These are phyloP conservation scores for Pogonus chalceus DNA, from an alignment of 1,140 invertebrate genomes.

Conservation along the genomic window DNA sequence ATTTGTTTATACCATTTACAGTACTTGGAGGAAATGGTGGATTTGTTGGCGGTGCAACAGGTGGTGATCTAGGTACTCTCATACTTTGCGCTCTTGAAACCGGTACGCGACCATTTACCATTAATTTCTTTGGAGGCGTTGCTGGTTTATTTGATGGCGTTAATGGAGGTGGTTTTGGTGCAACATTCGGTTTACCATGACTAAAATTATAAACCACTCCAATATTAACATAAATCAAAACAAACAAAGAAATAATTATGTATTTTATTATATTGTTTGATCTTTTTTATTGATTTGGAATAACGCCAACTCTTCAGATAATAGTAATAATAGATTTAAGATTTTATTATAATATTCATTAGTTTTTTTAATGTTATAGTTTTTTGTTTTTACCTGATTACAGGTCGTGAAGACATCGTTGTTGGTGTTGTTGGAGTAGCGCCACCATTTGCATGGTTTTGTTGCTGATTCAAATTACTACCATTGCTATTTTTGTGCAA, in stretches of 20 bases:
- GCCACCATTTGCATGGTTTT: background rate
- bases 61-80: constrained; percentile 18
- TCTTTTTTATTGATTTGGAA: no score
- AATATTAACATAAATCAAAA: no score
- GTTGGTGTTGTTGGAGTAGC: background rate
- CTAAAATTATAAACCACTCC: no score
- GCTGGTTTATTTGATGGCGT: background rate
- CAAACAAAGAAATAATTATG: no score
- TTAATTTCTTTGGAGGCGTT: constrained; percentile 14
- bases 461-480: background rate
- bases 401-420: no score
- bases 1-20: background rate
- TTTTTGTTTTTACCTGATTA: no score
- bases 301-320: no score
- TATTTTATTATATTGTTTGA: no score
- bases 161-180: constrained; percentile 25
- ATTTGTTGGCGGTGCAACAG: constrained; percentile 12
- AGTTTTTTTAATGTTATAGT: no score
- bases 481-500: background rate
- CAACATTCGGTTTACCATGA: constrained; percentile 27
- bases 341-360: no score
- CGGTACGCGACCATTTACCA: constrained; percentile 8
- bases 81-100: constrained; percentile 20
- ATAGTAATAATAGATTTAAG: no score
- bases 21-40: constrained; percentile 14